Evolutionary conservation across 2,797 vertebrate genomes (phyloP), one percentile per base, ranked within the genome.

Genomic region (Helarctos malayanus): DNA sequence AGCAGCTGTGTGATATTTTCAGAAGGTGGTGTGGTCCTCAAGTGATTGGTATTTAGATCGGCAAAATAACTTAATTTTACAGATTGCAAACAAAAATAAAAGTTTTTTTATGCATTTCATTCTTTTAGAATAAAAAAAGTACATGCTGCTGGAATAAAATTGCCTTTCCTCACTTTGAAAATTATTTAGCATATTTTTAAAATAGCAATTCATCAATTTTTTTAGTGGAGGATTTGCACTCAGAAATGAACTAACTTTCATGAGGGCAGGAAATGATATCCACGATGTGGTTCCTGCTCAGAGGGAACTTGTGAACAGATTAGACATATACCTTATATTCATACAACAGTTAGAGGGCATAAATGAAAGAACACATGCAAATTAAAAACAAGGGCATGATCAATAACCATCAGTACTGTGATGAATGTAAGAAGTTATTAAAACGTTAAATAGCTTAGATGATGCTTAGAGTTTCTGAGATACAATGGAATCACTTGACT

Each of bases 41-140:
- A 97, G 96, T 98, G 98, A 98, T 91, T 82, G 91, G 95, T 98
- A 98, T 97, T 95, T 78, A 85, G 82, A 91, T 94, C 65, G 81
- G 85, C 80, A 94, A 87, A 98, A 95, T 97, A 90, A 96, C 97
- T 98, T 97, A 96, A 84, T 98, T 98, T 98, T 98, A 97, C 90
- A 98, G 96, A 91, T 98, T 97, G 97, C 97, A 95, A 95, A 98
- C 94, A 96, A 97, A 98, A 98, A 96, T 97, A 97, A 95, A 98
- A 96, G 89, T 97, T 98, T 98, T 98, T 97, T 96, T 96, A 97
- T 95, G 96, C 95, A 98, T 96, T 96, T 95, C 97, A 97, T 98
- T 95, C 89, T 92, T 63, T 41, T 86, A 88, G 94, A 94, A 84
- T 89, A 94, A 84, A 93, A 90, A 76, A 82, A 92, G 95, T 94